A percentile compares a stretch with the other conserved stretches of the same genome.
Conservation (phyloP, 2,113 vertebrate genomes). For the Beaufortia kweichowensis region DNA sequence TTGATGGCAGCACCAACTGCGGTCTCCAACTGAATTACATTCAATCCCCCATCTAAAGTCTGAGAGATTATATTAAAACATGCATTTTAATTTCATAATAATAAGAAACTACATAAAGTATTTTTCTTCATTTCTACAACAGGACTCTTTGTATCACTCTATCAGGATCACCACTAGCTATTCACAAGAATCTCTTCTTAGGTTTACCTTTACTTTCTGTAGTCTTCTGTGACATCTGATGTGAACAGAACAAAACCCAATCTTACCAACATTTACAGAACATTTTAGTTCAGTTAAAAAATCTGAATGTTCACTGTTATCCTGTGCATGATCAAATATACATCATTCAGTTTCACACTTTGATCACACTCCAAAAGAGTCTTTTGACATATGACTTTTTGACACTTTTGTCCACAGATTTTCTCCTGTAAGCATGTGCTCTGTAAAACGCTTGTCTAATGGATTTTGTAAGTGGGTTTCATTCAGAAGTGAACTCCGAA, state of each 20-base stretch:
- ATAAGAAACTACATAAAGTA: not conserved
- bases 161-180: too few relatives aligned
- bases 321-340: too few relatives aligned
- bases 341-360: not conserved
- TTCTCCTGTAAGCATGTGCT: not conserved
- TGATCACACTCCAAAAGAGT: not conserved
- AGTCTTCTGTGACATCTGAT: slow-evolving; percentile 1
- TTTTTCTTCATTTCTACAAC: too few relatives aligned
- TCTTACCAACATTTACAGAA: too few relatives aligned
- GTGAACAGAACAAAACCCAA: not conserved
- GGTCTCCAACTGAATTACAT: slow-evolving; percentile 97
- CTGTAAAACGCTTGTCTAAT: not conserved
- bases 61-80: slow-evolving; percentile 62
- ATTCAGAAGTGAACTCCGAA: not conserved
- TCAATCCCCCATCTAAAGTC: slow-evolving; percentile 95
- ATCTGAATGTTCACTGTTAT: too few relatives aligned
- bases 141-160: too few relatives aligned
- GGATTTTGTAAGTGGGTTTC: slow-evolving; percentile 1
- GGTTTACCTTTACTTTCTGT: slow-evolving; percentile 11
- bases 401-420: too few relatives aligned
- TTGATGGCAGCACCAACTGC: slow-evolving; percentile 97
- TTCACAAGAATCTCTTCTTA: not conserved
- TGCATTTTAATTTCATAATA: too few relatives aligned
- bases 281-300: too few relatives aligned
- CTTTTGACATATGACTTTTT: too few relatives aligned